These are phyloP conservation scores for Liparis tanakae DNA, from an alignment of 2,797 vertebrate species.

Conservation along the genomic window DNA sequence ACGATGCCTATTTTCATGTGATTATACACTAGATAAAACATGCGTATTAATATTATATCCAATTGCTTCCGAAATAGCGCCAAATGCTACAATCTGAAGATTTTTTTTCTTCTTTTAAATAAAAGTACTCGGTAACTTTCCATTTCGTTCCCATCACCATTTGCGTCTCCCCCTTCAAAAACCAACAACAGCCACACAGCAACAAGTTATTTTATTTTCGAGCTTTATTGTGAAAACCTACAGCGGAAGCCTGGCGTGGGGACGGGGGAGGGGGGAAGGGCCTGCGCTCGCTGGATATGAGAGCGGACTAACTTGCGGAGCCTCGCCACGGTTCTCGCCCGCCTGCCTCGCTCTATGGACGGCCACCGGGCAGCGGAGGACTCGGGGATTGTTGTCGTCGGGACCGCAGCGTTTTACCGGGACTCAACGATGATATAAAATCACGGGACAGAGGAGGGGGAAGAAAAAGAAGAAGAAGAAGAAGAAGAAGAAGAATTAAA, in stretches of 20 bases:
- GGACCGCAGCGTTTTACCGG: conserved; percentile 50
- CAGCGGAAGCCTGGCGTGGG: conserved; percentile 34
- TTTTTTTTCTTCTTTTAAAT: too few species aligned
- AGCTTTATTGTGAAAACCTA: conserved; percentile 51
- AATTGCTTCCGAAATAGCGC: neutral
- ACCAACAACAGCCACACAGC: neutral
- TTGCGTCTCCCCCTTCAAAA: neutral
- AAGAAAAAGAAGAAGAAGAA: neutral
- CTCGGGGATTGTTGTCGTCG: conserved; percentile 62
- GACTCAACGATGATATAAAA: conserved; percentile 68
- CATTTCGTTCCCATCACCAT: neutral
- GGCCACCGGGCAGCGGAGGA: conserved; percentile 46
- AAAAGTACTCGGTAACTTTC: neutral
- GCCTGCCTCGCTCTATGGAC: conserved; percentile 64
- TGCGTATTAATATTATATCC: neutral
- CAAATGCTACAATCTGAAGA: too few species aligned
- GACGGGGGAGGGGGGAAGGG: conserved; percentile 67
- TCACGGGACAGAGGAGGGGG: conserved; percentile 37
- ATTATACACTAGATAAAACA: neutral
- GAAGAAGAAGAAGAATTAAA: neutral
- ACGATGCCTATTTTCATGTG: neutral
- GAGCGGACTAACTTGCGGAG: conserved; percentile 70
- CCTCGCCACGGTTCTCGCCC: conserved; percentile 54
- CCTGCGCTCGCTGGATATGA: conserved; percentile 40
- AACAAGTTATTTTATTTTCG: too few species aligned